Base-by-base conservation (phyloP, 2,113 vertebrate species). In the Limanda limanda region DNA sequence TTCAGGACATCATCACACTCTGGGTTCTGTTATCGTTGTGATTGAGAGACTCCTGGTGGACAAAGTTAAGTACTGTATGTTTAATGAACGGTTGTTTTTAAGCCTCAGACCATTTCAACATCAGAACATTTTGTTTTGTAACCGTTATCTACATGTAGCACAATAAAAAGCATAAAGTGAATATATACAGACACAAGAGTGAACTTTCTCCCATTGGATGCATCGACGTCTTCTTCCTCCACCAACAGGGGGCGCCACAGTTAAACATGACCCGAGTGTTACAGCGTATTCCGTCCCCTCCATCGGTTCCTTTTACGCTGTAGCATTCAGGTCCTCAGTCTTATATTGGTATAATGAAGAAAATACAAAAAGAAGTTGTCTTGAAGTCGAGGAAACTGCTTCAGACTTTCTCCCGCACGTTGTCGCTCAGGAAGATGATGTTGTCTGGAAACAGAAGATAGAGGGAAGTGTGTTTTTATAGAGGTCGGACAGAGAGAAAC, bases 371-470 rank as follows among this genome's bases (percentile, higher is more conserved):
- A 84, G 15, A 57, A 65, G 57, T 15, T 3, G 63, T 40, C n/a
- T 67, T 17, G 66, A 14, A 23, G 56, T 27, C 13, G 4, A 20
- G 12, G 1, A 51, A 25, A n/a, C 7, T 10, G 15, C 25, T 57
- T 97, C 94, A 97, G 2, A 18, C 71, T 85, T 93, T 94, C 11
- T 98, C 97, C 84, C 91, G 95, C 0, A 79, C 0, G 64, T 90
- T 93, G 52, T 99, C 97, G 37, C 94, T 97, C 90, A 99, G 93
- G 92, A 99, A 99, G 87, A 99, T 91, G 40, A 99, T 97, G 88
- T 97, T 98, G 91, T 99, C 97, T 99, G 94, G 21, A 45, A 86
- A 83, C 17, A 17, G 2, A 69, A 2, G 25, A 63, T 12, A 31
- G 35, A 40, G 2, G 15, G 11, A 25, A 2, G 12, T 3, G 15